Evolutionary conservation across 2,888 invertebrate species (phyloP), one percentile per base, ranked within the genome.

Genomic region (Globia sparganii): DNA sequence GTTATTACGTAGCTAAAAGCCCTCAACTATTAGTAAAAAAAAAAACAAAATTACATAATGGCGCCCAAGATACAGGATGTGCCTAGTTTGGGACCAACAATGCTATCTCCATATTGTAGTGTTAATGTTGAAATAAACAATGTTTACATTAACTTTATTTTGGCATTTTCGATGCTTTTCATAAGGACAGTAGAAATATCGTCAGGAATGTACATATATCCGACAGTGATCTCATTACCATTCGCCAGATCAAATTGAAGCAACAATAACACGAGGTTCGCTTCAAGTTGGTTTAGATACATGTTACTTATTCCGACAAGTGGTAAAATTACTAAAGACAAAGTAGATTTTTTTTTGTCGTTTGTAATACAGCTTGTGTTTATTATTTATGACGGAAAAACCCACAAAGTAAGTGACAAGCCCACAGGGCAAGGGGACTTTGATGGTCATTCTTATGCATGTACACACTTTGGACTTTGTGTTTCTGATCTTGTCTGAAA

Each of bases 221-320:
- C n/a, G 64, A 69, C 53, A 66, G 46, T 62, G 49, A 80, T 75
- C 46, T 78, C 77, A 80, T 80, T 80, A 77, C 65, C 69, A 65
- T 83, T 53, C 64, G 59, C 65, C 65, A 73, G 72, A 85, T 85
- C 78, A 78, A 83, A 80, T 78, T 77, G 68, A 75, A 80, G 66
- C 68, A 75, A 78, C 70, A 80, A 73, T 75, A 77, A 83, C 53
- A 73, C 43, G n/a, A 28, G 31, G 37, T 66, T 66, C 46, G 15
- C 5, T 66, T 53, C 59, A 43, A 69, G 59, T 76, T 61, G 62
- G 77, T 77, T 81, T 79, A 73, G 70, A 59, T 61, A 62, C 25
- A 46, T 40, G 13, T 43, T 62, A 1, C 31, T 5, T 5, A 56
- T 61, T 65, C 21, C 4, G 68, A 46, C 18, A 65, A 61, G 11